These are phyloP conservation scores for Cryptoprocta ferox DNA, from an alignment of 2,797 vertebrate genomes.

Conservation along the genomic window DNA sequence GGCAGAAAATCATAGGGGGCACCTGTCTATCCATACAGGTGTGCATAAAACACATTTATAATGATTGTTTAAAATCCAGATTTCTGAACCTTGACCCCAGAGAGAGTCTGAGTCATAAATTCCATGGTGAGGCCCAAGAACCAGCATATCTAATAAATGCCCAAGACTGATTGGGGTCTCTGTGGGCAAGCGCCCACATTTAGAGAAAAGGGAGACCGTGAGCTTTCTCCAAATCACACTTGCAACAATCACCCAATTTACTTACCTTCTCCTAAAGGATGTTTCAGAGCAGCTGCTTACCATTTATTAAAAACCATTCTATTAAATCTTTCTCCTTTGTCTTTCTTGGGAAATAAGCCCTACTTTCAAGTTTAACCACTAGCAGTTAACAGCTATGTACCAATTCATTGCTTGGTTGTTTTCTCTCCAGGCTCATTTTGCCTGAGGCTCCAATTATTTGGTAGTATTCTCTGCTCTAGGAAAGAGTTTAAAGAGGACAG, in stretches of 20 bases:
- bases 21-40: not conserved
- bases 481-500: not conserved
- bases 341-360: constrained; percentile 40
- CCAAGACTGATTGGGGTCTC: not conserved
- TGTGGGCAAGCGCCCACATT: not conserved
- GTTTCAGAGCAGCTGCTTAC: not conserved
- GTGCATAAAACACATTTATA: not conserved
- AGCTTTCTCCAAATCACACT: not conserved
- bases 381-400: not conserved
- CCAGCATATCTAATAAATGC: not conserved
- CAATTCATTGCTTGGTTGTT: not conserved
- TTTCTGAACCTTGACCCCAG: not conserved
- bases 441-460: not conserved
- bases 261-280: not conserved
- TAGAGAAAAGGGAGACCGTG: not conserved
- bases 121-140: not conserved
- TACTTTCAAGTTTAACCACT: not conserved
- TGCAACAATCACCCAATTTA: not conserved
- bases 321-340: not conserved
- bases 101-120: not conserved
- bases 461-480: not conserved
- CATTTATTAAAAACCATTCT: not conserved
- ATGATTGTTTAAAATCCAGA: not conserved
- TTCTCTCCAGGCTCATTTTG: not conserved
- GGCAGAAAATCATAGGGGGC: not conserved